Conservation (phyloP, 2,113 vertebrate species). For the Pituophis catenifer region DNA sequence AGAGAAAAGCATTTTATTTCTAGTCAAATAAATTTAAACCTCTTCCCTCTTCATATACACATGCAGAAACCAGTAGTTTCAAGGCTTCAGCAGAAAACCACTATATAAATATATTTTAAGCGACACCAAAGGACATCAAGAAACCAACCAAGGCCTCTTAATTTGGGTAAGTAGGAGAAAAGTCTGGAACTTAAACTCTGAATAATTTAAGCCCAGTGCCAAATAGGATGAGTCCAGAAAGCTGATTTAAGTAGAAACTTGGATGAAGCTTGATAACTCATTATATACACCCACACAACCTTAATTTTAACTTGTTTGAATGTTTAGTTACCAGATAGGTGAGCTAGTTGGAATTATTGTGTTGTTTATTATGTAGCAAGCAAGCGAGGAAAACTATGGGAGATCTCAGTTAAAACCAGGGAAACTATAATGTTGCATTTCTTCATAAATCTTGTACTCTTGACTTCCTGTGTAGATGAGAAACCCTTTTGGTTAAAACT, state of each 20-base stretch:
- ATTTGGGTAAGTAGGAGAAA: background rate
- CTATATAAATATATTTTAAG: background rate
- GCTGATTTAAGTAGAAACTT: too few species aligned
- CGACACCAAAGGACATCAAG: background rate
- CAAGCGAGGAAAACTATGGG: background rate
- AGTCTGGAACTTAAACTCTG: background rate
- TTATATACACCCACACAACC: background rate
- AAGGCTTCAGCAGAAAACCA: background rate
- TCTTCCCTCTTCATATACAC: background rate
- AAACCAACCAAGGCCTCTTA: background rate
- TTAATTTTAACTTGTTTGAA: background rate
- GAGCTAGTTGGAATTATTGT: background rate
- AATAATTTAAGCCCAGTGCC: background rate
- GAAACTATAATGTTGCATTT: background rate
- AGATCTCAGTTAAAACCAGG: background rate
- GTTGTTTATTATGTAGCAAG: too few species aligned
- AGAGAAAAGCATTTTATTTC: background rate
- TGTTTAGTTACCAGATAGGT: background rate
- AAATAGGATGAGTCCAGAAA: background rate
- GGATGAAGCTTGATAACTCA: too few species aligned
- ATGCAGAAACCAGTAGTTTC: background rate
- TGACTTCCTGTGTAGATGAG: background rate
- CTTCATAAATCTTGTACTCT: background rate
- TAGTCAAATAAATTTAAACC: background rate
- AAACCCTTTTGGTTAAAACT: background rate